Evolutionary conservation across 2,797 vertebrate species (phyloP), one percentile per base, ranked within the genome.

Genomic region (Gobionotothen gibberifrons): DNA sequence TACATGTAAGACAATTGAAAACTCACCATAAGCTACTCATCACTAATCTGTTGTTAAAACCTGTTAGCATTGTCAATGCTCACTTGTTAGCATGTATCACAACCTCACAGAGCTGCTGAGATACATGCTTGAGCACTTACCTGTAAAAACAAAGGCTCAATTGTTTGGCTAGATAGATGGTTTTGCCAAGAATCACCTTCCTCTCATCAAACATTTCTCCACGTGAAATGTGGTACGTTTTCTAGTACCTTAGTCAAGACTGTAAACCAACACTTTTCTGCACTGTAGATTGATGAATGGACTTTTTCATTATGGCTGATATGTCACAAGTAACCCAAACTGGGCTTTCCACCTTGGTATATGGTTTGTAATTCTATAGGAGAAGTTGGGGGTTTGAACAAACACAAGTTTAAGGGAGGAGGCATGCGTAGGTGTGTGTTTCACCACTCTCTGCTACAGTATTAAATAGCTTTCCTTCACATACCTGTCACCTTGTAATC

Each of bases 281-380:
- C 54, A 77, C 44, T 74, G 22, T 10, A 71, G 85, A 82, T 73
- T 93, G 90, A 94, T 87, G 69, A 77, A 92, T 92, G 90, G 83
- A 69, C 65, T 74, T 77, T 91, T 89, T 88, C 71, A 87, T 76
- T 83, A 73, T 78, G 88, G 79, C 78, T 51, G 77, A 90, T 82
- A 69, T 68, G 79, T 61, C 77, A 79, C 68, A 72, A 79, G 69
- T 51, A 80, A 89, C 85, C 78, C 64, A 84, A 85, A 85, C 87
- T 75, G 66, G 75, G 58, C 72, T 86, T 68, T 66, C 87, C 75
- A 72, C 79, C 66, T 85, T 72, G 64, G 80, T 81, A 77, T 72
- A 87, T 68, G 65, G 79, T 72, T 79, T 81, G 92, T 92, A 93
- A 93, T 69, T 83, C 86, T 83, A 92, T 88, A 90, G 72, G 78